Evolutionary conservation across 2,797 vertebrate species (phyloP), one percentile per base, ranked within the genome.

Genomic region (Lophius americanus): DNA sequence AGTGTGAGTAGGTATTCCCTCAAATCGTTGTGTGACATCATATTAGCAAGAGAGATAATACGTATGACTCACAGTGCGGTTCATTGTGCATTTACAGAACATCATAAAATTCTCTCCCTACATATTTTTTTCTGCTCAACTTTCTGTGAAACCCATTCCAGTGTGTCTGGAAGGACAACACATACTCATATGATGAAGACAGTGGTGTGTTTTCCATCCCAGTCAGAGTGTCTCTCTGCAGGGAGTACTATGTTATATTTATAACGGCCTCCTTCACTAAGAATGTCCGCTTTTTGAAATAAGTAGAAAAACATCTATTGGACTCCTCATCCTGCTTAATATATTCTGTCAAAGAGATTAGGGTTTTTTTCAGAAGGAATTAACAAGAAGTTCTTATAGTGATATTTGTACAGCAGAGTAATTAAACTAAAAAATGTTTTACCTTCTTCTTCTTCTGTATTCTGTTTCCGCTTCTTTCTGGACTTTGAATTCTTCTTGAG

Each of bases 401-500:
- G 10, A 61, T 46, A 55, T 60, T 61, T 60, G 23, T 23, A 23
- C 38, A 5, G 23, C 65, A 14, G 36, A 11, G 14, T 0, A 59
- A 50, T 52, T 9, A 35, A 49, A 63, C 38, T 7, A 65, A 54
- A 5, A 56, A 51, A 51, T 32, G 3, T 37, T 11, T 56, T 87
- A 94, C 92, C 91, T 76, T 93, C 93, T 44, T 92, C 93, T 37
- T 96, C 95, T 0, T 96, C 96, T 0, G 91, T 89, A 78, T 94
- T 96, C 82, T 96, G 96, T 82, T 96, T 97, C 76, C 96, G 92
- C 88, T 97, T 97, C 86, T 97, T 97, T 75, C 95, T 93, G 73
- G 95, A 96, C 90, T 97, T 97, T 64, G 96, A 95, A 73, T 95
- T 95, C 85, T 97, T 97, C 91, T 97, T 97, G 69, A 90, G 91